Conservation (phyloP, 2,888 invertebrate genomes). For the Mycalesis mineus region DNA sequence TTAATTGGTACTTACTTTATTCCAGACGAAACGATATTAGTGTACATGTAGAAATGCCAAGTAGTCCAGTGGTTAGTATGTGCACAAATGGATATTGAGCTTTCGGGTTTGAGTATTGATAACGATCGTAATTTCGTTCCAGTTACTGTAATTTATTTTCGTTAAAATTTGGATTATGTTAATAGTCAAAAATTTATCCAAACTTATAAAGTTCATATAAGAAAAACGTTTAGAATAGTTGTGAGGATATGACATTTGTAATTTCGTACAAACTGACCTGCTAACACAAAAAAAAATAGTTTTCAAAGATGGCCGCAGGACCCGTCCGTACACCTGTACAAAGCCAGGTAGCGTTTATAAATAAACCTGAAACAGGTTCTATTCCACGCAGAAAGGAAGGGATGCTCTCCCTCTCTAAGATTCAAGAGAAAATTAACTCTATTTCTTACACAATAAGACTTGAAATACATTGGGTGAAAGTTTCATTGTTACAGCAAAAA, state of each 20-base stretch:
- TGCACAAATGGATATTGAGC: too few species aligned
- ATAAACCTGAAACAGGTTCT: slow-evolving; percentile 24
- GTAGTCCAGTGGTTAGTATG: too few species aligned
- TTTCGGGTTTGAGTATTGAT: too few species aligned
- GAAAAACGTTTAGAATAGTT: too few species aligned
- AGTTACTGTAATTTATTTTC: too few species aligned
- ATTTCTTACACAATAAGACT: not conserved
- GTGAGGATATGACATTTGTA: not conserved
- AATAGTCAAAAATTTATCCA: too few species aligned
- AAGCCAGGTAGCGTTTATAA: slow-evolving; percentile 26
- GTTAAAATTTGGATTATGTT: too few species aligned
- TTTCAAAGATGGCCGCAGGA: slow-evolving; percentile 19
- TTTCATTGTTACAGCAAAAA: slow-evolving; percentile 1
- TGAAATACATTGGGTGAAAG: not conserved
- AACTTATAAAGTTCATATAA: too few species aligned
- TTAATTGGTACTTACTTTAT: too few species aligned
- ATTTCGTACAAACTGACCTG: slow-evolving; percentile 23
- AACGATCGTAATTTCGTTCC: too few species aligned
- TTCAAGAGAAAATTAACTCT: slow-evolving; percentile 2
- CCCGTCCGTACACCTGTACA: slow-evolving; percentile 22
- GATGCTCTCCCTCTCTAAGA: slow-evolving; percentile 2
- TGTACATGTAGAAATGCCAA: too few species aligned
- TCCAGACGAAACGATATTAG: too few species aligned
- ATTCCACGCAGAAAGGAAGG: slow-evolving; percentile 16
- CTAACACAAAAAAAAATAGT: slow-evolving; percentile 23